Conservation (phyloP, 2,888 invertebrate species). For the Drosophila sordidula region DNA sequence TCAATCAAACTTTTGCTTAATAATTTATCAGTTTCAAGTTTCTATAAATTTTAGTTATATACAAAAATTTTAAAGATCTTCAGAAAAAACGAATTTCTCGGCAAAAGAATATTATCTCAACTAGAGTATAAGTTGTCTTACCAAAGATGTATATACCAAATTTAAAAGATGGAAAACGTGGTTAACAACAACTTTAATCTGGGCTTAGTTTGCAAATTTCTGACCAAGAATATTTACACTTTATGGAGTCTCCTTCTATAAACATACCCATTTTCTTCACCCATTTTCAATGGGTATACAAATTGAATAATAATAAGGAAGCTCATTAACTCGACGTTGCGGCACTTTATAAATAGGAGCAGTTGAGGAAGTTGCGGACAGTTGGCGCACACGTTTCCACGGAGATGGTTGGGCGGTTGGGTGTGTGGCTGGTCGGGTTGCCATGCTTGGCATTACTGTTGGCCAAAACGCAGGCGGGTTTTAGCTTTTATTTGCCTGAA, state of each 20-base stretch:
- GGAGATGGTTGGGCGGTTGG: constrained; percentile 33
- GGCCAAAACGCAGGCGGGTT: neutral
- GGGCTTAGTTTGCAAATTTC: no score
- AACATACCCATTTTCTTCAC: neutral
- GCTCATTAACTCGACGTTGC: neutral
- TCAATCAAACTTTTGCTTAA: no score
- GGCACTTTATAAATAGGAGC: constrained; percentile 13
- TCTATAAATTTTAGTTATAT: neutral
- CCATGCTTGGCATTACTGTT: constrained; percentile 1
- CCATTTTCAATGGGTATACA: neutral
- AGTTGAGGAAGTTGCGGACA: constrained; percentile 18
- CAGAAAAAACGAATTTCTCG: no score
- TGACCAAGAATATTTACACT: no score
- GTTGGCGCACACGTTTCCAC: constrained; percentile 9
- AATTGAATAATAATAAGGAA: neutral
- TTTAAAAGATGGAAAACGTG: no score
- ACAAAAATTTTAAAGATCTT: neutral
- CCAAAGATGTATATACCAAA: no score
- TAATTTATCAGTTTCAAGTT: neutral
- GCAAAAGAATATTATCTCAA: no score
- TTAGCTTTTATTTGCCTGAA: neutral
- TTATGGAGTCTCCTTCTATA: neutral
- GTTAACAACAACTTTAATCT: no score
- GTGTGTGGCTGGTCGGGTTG: neutral
- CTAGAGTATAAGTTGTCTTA: no score